These are phyloP conservation scores for Chelon auratus DNA, from an alignment of 2,797 vertebrate species.

Conservation along the genomic window DNA sequence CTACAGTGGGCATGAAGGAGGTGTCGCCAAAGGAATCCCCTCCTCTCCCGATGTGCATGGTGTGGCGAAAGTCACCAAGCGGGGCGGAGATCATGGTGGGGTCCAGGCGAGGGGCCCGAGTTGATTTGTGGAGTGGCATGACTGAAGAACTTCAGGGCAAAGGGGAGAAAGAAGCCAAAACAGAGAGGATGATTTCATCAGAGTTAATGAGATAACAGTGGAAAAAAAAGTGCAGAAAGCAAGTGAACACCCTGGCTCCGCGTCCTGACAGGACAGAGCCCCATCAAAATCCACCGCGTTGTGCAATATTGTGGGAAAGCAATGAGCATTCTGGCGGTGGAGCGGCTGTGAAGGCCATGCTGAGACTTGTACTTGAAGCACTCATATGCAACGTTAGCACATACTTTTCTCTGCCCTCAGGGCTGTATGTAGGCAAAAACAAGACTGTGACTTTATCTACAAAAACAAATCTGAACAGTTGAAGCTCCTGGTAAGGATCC, in stretches of 20 bases:
- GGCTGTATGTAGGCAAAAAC: slow-evolving; percentile 65
- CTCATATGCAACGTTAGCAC: slow-evolving; percentile 76
- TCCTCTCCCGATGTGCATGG: slow-evolving; percentile 94
- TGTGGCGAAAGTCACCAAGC: slow-evolving; percentile 92
- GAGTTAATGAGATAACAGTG: background rate
- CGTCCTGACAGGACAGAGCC: slow-evolving; percentile 49
- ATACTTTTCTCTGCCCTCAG: slow-evolving; percentile 80
- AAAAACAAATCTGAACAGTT: slow-evolving; percentile 1
- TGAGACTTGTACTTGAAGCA: slow-evolving; percentile 84
- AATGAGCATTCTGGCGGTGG: slow-evolving; percentile 62
- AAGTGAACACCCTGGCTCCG: background rate
- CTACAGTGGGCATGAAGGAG: slow-evolving; percentile 91
- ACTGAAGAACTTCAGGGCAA: slow-evolving; percentile 42
- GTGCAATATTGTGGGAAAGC: slow-evolving; percentile 74
- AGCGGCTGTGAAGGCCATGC: slow-evolving; percentile 79
- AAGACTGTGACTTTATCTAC: slow-evolving; percentile 47
- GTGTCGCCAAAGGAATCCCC: slow-evolving; percentile 94
- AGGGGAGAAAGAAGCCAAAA: slow-evolving; percentile 11
- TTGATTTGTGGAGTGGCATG: slow-evolving; percentile 93
- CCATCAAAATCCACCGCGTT: slow-evolving; percentile 55
- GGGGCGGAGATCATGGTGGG: slow-evolving; percentile 91
- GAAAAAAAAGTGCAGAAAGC: background rate
- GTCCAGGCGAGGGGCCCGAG: slow-evolving; percentile 86
- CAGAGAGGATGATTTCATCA: background rate
- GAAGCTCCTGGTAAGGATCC: background rate